Evolutionary conservation across 2,888 invertebrate species (phyloP).

Genomic region (Idaea straminata): DNA sequence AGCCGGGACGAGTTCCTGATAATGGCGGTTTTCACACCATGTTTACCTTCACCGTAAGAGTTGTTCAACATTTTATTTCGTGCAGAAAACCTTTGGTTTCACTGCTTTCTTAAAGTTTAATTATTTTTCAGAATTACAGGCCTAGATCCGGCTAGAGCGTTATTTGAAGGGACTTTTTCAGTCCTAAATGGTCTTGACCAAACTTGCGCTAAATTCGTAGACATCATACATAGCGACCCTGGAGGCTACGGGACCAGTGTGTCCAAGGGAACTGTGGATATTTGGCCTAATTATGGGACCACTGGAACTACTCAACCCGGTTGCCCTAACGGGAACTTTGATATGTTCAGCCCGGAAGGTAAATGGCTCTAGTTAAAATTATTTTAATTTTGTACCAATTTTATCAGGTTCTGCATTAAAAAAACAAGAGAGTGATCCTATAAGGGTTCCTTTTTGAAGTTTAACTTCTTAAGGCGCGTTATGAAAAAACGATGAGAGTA

Average conservation of each 20-base stretch:
- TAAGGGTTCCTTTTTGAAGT: too few relatives aligned
- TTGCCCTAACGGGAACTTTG: slow-evolving; percentile 64
- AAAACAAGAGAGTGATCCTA: too few relatives aligned
- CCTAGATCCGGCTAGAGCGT: slow-evolving; percentile 79
- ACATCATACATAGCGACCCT: slow-evolving; percentile 84
- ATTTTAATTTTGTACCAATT: too few relatives aligned
- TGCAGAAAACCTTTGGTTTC: too few relatives aligned
- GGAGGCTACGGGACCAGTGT: slow-evolving; percentile 77
- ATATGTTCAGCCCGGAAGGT: slow-evolving; percentile 60
- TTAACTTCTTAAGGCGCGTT: too few relatives aligned
- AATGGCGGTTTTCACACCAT: too few relatives aligned
- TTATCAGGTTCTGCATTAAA: too few relatives aligned
- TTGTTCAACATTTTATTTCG: too few relatives aligned
- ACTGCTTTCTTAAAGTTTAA: neutral
- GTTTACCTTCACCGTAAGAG: too few relatives aligned
- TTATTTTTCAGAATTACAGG: slow-evolving; percentile 71
- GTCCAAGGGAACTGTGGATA: slow-evolving; percentile 76
- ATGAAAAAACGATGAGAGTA: too few relatives aligned
- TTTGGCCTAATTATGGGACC: slow-evolving; percentile 80
- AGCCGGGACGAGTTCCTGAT: too few relatives aligned
- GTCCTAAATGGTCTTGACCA: slow-evolving; percentile 58
- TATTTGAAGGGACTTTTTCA: slow-evolving; percentile 73
- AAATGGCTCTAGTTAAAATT: slow-evolving; percentile 11
- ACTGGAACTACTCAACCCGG: slow-evolving; percentile 70
- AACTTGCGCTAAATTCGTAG: slow-evolving; percentile 79